phyloP scores from a whole-genome alignment of 1,140 invertebrate genomes.

The Drosophila watanabei region DNA sequence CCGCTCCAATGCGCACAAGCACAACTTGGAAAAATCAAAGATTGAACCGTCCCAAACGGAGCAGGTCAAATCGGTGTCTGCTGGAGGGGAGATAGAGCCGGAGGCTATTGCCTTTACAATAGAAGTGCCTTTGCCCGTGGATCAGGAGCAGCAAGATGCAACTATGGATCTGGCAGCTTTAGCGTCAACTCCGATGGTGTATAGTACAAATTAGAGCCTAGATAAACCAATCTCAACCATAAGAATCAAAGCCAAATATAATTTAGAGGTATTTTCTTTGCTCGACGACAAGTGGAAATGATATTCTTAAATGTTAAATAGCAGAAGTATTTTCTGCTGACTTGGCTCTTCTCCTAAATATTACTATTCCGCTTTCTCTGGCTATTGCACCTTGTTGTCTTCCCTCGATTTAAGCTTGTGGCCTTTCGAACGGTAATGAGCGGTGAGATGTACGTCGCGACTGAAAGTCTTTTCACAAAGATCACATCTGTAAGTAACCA shows the following conservation, averaged over 20 bases:
- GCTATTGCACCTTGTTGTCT: neutral
- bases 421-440: slow-evolving; percentile 62
- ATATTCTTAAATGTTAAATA: neutral
- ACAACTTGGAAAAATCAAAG: slow-evolving; percentile 60
- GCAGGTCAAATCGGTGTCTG: neutral
- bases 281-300: neutral
- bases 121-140: slow-evolving; percentile 40
- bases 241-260: slow-evolving; percentile 21
- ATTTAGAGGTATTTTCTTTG: neutral
- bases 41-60: slow-evolving; percentile 9
- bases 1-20: slow-evolving; percentile 71
- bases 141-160: slow-evolving; percentile 18
- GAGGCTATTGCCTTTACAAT: slow-evolving; percentile 17
- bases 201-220: slow-evolving; percentile 33
- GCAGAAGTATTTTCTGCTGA: neutral
- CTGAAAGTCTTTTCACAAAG: slow-evolving; percentile 58
- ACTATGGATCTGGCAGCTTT: slow-evolving; percentile 19
- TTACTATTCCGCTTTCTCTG: neutral
- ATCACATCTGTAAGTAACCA: slow-evolving; percentile 44
- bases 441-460: slow-evolving; percentile 50
- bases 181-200: slow-evolving; percentile 18
- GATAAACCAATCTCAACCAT: slow-evolving; percentile 3
- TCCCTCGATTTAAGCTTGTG: slow-evolving; percentile 57
- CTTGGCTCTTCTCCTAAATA: neutral
- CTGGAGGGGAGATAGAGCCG: neutral